Evolutionary conservation across 2,797 vertebrate species (phyloP).

Genomic region (Phrynocephalus vlangalii): DNA sequence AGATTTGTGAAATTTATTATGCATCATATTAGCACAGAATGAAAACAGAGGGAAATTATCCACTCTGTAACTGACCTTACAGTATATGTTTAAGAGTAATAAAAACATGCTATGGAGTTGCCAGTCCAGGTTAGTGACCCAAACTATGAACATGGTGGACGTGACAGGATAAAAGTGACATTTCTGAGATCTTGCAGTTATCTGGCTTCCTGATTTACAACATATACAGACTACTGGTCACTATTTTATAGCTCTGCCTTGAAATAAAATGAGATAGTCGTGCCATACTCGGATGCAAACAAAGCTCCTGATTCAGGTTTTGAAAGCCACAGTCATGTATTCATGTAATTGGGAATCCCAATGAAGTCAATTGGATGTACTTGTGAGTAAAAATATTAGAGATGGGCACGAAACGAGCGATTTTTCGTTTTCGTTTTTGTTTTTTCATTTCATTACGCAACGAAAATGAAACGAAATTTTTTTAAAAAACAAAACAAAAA

Average conservation of each 20-base stretch:
- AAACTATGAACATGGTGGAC: not conserved
- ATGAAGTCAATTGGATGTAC: not conserved
- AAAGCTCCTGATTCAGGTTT: not conserved
- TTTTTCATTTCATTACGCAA: no score
- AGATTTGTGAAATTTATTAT: slow-evolving; percentile 26
- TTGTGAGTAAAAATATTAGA: not conserved
- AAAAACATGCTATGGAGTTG: slow-evolving; percentile 10
- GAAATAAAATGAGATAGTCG: not conserved
- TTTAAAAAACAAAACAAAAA: no score
- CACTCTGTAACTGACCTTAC: slow-evolving; percentile 20
- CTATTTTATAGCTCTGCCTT: not conserved
- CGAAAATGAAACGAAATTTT: no score
- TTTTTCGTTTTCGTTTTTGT: no score
- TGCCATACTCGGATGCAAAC: not conserved
- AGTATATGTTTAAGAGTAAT: not conserved
- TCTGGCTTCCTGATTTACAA: not conserved
- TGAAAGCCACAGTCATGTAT: not conserved
- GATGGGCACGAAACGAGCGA: no score
- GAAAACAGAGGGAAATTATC: not conserved
- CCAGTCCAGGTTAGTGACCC: not conserved
- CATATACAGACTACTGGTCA: not conserved
- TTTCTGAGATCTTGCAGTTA: not conserved
- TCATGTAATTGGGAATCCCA: not conserved
- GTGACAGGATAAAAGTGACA: not conserved
- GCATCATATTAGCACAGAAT: slow-evolving; percentile 7